Percentiles rank a stretch among this genome's conserved stretches.
Evolutionary conservation across 2,888 invertebrate genomes (phyloP).

Genomic region (Hypomecis atomaria): DNA sequence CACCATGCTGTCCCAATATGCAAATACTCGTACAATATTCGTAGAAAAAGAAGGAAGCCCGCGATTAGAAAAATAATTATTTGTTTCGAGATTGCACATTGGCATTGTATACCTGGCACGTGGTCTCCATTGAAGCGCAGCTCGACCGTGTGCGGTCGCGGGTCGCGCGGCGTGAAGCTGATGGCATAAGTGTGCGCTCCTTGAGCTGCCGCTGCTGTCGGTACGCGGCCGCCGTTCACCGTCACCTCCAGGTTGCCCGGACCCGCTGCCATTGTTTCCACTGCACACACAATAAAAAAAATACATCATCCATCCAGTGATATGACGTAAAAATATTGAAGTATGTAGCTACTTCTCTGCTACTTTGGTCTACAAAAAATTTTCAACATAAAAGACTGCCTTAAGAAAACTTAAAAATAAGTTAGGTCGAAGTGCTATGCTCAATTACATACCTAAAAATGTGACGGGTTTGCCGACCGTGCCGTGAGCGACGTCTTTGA

Average conservation of each 20-base stretch:
- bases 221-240: conserved; percentile 98
- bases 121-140: conserved; percentile 98
- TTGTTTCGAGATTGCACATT: too few species aligned
- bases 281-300: conserved; percentile 83
- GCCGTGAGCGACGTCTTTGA: conserved; percentile 94
- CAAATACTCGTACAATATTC: too few species aligned
- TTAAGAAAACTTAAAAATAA: too few species aligned
- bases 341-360: too few species aligned
- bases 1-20: too few species aligned
- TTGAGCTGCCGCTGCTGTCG: conserved; percentile 98
- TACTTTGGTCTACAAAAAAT: too few species aligned
- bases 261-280: conserved; percentile 99
- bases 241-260: conserved; percentile 99
- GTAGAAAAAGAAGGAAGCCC: too few species aligned
- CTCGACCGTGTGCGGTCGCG: conserved; percentile 96
- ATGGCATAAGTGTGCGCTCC: conserved; percentile 98
- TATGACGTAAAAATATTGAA: too few species aligned
- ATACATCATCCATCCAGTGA: too few species aligned
- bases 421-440: background rate
- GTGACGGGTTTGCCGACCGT: conserved; percentile 96
- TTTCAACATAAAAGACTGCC: too few species aligned
- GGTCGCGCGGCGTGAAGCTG: conserved; percentile 97
- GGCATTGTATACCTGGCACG: conserved; percentile 95
- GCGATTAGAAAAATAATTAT: too few species aligned
- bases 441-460: conserved; percentile 88